Base-by-base conservation (phyloP, 2,888 invertebrate genomes). In the Lysandra coridon region DNA sequence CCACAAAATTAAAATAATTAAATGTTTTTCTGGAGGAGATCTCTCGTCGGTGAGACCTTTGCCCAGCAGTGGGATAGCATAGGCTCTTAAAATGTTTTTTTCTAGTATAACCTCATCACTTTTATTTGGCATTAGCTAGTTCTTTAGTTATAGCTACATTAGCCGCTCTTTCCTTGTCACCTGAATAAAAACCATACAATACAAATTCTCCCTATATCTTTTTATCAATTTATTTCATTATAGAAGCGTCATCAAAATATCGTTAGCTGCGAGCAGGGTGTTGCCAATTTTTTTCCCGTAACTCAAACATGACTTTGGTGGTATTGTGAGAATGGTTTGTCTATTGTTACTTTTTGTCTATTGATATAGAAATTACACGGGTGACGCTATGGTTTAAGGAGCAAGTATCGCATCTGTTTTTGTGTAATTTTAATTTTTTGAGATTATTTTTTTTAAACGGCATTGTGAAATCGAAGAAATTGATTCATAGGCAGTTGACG, bases 201-300 rank as follows among this genome's bases (percentile, higher is more conserved):
- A 57, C 49, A 49, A 49, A 17, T 57, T 57, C 57, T 57, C 76
- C 76, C 76, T 10, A 75, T 76, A 53, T 76, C 86, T 83, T 86
- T 88, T 87, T 89, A 79, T 74, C 53, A 79, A 74, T 90, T 90
- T 88, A 89, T 92, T 92, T 92, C 89, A 91, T 92, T 90, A 91
- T 88, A 86, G 88, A 83, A 88, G 85, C 84, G 88, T 91, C 92
- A 93, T 93, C 93, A 93, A 92, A 92, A 91, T 87, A 90, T 93
- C 93, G 92, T 93, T 93, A 93, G 90, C 86, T 83, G 83, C 85
- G 83, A 83, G 83, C 85, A 88, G 87, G 86, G 84, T 89, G 86
- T 91, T 91, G 91, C 85, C 88, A 88, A 88, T 92, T 92, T 92
- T 92, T 92, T 92, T 91, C 84, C 87, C 90, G 88, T 91, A 90